Percentiles rank a stretch among this genome's conserved stretches.
Evolutionary conservation across 2,797 vertebrate species (phyloP).

Genomic region (Crax fasciolata): DNA sequence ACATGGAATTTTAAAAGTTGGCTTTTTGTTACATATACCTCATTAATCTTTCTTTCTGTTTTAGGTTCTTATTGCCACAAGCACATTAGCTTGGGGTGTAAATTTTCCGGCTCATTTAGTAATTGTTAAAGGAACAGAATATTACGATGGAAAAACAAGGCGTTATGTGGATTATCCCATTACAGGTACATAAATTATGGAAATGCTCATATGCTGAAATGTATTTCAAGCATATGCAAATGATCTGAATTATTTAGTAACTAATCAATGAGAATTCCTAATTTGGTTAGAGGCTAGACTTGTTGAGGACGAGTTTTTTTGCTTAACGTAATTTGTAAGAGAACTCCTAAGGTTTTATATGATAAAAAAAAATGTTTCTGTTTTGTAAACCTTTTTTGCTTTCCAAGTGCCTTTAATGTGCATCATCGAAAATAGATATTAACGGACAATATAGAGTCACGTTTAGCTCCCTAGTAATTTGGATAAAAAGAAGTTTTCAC

Average conservation of each 20-base stretch:
- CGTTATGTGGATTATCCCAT: constrained; percentile 98
- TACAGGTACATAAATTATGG: constrained; percentile 87
- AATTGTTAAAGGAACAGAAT: constrained; percentile 98
- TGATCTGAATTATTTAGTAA: background rate
- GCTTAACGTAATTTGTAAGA: background rate
- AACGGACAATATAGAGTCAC: background rate
- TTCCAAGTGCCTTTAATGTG: background rate
- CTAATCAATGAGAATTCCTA: background rate
- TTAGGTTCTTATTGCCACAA: constrained; percentile 97
- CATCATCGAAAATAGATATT: background rate
- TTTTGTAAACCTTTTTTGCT: background rate
- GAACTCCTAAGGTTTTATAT: background rate
- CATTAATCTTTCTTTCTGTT: constrained; percentile 65
- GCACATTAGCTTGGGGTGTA: constrained; percentile 98
- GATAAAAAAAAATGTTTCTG: background rate
- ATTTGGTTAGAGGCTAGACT: background rate
- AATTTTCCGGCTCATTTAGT: constrained; percentile 99
- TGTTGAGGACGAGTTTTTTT: background rate
- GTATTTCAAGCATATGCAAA: constrained; percentile 17
- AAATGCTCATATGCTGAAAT: background rate
- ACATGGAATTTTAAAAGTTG: constrained; percentile 55
- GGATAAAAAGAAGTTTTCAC: background rate
- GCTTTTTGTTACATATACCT: constrained; percentile 46
- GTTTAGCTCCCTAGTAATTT: background rate
- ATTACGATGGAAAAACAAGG: constrained; percentile 95